phyloP scores from a whole-genome alignment of 1,140 invertebrate species.

The Periplaneta americana region DNA sequence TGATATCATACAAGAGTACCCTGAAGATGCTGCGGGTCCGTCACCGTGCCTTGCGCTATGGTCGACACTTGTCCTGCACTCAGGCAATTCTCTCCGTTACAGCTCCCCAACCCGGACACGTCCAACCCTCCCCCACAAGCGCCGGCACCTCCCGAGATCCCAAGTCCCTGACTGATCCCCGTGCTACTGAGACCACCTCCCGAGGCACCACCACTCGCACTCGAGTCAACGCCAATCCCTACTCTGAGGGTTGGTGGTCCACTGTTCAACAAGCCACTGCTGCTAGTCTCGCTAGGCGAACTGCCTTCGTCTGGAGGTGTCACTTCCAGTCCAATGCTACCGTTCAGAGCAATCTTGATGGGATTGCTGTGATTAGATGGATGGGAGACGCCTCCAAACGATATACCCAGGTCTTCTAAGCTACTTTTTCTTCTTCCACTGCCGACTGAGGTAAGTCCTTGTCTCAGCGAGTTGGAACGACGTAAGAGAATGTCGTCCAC shows the following conservation, averaged over 20 bases:
- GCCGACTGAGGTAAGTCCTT: slow-evolving; percentile 55
- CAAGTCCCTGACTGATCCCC: neutral
- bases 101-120: neutral
- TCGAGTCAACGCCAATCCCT: neutral
- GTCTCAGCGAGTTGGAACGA: slow-evolving; percentile 75
- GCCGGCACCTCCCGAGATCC: neutral
- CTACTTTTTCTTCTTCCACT: slow-evolving; percentile 66
- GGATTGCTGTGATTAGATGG: slow-evolving; percentile 58
- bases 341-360: slow-evolving; percentile 79
- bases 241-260: neutral
- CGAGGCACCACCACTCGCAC: neutral
- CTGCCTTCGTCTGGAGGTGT: slow-evolving; percentile 71
- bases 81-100: neutral
- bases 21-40: slow-evolving; percentile 71
- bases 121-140: neutral
- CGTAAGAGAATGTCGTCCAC: slow-evolving; percentile 77
- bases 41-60: slow-evolving; percentile 34
- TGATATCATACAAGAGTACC: slow-evolving; percentile 90
- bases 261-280: slow-evolving; percentile 40
- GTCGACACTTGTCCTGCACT: slow-evolving; percentile 25
- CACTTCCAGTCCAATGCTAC: slow-evolving; percentile 79
- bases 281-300: slow-evolving; percentile 41
- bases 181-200: neutral
- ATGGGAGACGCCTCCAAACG: slow-evolving; percentile 58
- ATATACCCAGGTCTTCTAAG: slow-evolving; percentile 78